phyloP scores from a whole-genome alignment of 2,888 invertebrate genomes.

The Odontothrips loti region DNA sequence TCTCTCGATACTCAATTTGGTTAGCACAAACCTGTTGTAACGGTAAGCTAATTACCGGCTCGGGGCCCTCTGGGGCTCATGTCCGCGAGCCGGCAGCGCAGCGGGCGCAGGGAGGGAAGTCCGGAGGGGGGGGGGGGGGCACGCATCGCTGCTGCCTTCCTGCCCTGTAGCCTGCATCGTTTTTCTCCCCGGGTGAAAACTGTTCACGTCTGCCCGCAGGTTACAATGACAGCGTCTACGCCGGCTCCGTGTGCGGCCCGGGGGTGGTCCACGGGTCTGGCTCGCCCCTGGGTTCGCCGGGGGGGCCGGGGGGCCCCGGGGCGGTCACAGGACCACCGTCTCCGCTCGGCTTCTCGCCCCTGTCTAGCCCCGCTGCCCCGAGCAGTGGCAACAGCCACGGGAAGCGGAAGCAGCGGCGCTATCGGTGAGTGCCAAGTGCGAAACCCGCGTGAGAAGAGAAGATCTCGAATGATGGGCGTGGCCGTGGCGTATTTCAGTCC shows the following conservation, averaged over 20 bases:
- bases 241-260: slow-evolving; percentile 1
- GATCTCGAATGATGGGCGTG: no score
- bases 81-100: neutral
- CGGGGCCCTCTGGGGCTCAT: neutral
- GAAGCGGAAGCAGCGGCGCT: slow-evolving; percentile 58
- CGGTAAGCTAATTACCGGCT: slow-evolving; percentile 7
- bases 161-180: no score
- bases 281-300: neutral
- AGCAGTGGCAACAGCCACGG: slow-evolving; percentile 37
- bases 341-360: slow-evolving; percentile 7
- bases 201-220: neutral
- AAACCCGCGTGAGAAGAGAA: neutral
- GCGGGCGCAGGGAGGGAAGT: neutral
- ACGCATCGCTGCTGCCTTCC: no score
- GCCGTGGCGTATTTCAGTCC: no score
- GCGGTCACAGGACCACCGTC: neutral
- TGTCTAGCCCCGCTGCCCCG: neutral
- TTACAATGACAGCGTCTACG: slow-evolving; percentile 4
- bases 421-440: slow-evolving; percentile 48
- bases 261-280: neutral
- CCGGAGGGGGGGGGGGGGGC: neutral
- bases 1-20: slow-evolving; percentile 19
- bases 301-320: neutral
- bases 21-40: slow-evolving; percentile 23
- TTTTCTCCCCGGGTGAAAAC: neutral